Percentiles rank a stretch among this genome's conserved stretches.
phyloP scores from a whole-genome alignment of 2,888 invertebrate genomes.

The Drosophila macrospina region DNA sequence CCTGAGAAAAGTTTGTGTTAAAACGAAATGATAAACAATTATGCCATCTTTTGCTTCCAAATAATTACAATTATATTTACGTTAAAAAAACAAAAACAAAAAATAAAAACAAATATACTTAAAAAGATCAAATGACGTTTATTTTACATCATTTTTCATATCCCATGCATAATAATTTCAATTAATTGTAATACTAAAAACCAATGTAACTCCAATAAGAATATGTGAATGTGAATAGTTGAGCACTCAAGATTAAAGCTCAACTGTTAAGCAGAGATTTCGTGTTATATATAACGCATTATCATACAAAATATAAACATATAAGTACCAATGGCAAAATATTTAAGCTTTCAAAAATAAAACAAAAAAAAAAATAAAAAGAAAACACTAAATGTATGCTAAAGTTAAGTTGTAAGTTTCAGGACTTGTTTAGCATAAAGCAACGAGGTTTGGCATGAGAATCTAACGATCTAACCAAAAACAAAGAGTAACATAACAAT shows the following conservation, averaged over 20 bases:
- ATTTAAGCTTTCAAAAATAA: no score
- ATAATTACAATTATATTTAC: constrained; percentile 70
- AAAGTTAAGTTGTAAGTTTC: constrained; percentile 36
- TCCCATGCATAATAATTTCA: constrained; percentile 28
- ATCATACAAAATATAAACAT: constrained; percentile 6
- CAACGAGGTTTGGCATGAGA: constrained; percentile 35
- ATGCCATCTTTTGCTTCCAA: constrained; percentile 77
- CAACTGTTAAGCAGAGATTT: constrained; percentile 11
- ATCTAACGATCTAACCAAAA: constrained; percentile 51
- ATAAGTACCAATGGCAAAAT: neutral
- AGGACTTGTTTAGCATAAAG: constrained; percentile 32
- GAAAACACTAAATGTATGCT: neutral
- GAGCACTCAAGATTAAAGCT: constrained; percentile 53
- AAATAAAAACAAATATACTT: constrained; percentile 54
- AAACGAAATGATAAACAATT: constrained; percentile 54
- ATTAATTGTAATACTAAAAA: constrained; percentile 33
- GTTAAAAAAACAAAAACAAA: constrained; percentile 55
- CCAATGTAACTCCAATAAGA: constrained; percentile 10
- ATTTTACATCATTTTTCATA: constrained; percentile 50
- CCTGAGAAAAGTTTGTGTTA: constrained; percentile 37
- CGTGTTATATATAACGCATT: neutral
- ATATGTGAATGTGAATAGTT: constrained; percentile 47
- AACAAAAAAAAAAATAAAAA: neutral
- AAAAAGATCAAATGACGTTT: constrained; percentile 69
- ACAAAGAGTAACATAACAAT: constrained; percentile 36